Percentiles rank a stretch among this genome's conserved stretches.
phyloP scores from a whole-genome alignment of 2,888 invertebrate genomes.

The Germaria angustata region DNA sequence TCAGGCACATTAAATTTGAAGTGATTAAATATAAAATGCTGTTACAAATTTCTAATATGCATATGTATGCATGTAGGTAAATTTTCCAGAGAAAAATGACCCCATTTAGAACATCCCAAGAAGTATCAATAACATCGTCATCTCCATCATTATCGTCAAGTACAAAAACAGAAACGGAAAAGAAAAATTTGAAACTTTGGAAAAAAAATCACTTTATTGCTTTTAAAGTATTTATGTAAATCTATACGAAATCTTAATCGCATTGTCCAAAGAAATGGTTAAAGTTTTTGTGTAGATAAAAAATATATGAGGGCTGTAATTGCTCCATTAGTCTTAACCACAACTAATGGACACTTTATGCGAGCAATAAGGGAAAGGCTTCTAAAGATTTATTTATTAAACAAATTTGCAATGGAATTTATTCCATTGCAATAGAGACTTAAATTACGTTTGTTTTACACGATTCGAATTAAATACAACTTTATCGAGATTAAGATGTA shows the following conservation, averaged over 20 bases:
- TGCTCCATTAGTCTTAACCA: constrained; percentile 68
- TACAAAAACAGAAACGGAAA: constrained; percentile 1
- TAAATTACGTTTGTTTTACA: no score
- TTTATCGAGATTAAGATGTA: no score
- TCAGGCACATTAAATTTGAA: background rate
- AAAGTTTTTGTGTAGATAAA: constrained; percentile 1
- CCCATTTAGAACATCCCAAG: constrained; percentile 3
- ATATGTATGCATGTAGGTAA: constrained; percentile 18
- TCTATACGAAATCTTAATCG: background rate
- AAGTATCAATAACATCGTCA: constrained; percentile 2
- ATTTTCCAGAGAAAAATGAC: background rate
- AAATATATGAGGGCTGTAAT: constrained; percentile 55
- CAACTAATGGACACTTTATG: constrained; percentile 67
- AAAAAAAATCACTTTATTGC: constrained; percentile 7
- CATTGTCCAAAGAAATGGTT: background rate
- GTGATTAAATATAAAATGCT: background rate
- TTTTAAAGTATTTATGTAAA: constrained; percentile 1
- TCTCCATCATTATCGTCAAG: background rate
- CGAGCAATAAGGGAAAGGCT: no score
- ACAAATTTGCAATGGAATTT: no score
- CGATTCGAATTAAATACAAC: no score
- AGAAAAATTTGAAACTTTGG: constrained; percentile 16
- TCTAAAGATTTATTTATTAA: no score
- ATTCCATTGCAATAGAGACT: no score
- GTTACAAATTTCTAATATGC: constrained; percentile 7